Evolutionary conservation across 2,113 vertebrate genomes (phyloP).

Genomic region (Hippocampus zosterae): DNA sequence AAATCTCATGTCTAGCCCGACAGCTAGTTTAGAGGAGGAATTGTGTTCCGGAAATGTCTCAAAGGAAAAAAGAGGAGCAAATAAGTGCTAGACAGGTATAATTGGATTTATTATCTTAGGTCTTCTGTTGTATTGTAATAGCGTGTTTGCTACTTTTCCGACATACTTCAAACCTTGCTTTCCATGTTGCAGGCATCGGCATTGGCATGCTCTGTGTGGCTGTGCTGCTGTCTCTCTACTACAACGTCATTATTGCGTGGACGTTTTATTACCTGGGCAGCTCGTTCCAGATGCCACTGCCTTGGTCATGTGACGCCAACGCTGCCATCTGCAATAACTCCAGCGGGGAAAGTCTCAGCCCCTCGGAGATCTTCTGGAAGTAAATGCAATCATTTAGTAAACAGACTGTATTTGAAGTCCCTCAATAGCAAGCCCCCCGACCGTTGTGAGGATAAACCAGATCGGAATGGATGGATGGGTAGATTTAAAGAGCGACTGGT

Average conservation of each 20-base stretch:
- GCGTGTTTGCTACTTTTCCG: not conserved
- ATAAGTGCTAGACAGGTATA: no score
- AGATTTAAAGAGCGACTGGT: no score
- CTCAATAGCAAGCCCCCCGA: no score
- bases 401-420: no score
- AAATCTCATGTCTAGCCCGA: no score
- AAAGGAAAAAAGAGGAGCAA: no score
- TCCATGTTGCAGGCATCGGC: slow-evolving; percentile 68
- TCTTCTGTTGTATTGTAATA: no score
- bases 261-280: slow-evolving; percentile 79
- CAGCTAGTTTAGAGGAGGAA: no score
- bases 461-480: no score
- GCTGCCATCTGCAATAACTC: slow-evolving; percentile 58
- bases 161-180: not conserved
- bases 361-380: slow-evolving; percentile 82
- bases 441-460: no score
- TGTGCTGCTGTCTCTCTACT: slow-evolving; percentile 77
- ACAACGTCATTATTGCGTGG: slow-evolving; percentile 81
- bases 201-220: slow-evolving; percentile 82
- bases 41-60: no score
- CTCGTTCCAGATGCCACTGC: slow-evolving; percentile 78
- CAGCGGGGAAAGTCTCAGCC: slow-evolving; percentile 45
- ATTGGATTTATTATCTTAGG: no score
- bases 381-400: slow-evolving; percentile 50
- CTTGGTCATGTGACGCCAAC: slow-evolving; percentile 78